Base-by-base conservation (phyloP, 2,797 vertebrate species). In the Anas georgica region DNA sequence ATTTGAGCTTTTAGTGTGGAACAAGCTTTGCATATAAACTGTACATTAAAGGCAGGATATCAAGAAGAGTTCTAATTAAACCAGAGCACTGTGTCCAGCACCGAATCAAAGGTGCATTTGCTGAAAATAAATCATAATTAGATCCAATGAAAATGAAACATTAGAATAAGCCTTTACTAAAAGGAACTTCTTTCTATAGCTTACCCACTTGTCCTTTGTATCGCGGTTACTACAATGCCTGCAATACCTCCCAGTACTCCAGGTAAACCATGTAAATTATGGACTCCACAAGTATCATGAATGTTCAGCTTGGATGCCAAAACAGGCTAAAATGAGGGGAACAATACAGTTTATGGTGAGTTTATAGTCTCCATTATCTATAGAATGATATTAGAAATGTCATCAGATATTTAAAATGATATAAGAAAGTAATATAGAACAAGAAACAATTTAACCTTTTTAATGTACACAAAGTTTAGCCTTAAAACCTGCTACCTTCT, bases 191-290 rank as follows among this genome's bases (percentile, higher is more conserved):
- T 87, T 17, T 55, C 3, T 43, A 0, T 69, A 74, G 96, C 98
- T 98, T 79, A 98, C 98, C 0, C 11, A 0, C 0, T 0, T 37
- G 94, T 39, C 1, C 43, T 94, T 5, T 91, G 96, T 87, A 98
- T 1, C 1, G 98, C 98, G 52, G 98, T 93, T 25, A 98, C 98
- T 69, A 98, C 45, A 1, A 99, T 98, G 56, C 99, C 98, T 63
- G 99, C 98, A 6, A 99, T 81, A 1, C 99, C 99, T 2, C 99
- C 99, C 54, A 99, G 72, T 86, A 99, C 97, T 41, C 99, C 99
- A 46, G 99, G 99, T 97, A 99, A 98, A 45, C 99, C 99, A 8
- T 99, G 99, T 62, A 99, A 98, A 95, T 99, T 99, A 97, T 99
- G 99, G 73, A 99, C 98, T 2, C 99, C 99, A 43, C 99, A 99